These are phyloP conservation scores for Druceiella hillmani DNA, from an alignment of 2,888 invertebrate genomes.

Conservation along the genomic window DNA sequence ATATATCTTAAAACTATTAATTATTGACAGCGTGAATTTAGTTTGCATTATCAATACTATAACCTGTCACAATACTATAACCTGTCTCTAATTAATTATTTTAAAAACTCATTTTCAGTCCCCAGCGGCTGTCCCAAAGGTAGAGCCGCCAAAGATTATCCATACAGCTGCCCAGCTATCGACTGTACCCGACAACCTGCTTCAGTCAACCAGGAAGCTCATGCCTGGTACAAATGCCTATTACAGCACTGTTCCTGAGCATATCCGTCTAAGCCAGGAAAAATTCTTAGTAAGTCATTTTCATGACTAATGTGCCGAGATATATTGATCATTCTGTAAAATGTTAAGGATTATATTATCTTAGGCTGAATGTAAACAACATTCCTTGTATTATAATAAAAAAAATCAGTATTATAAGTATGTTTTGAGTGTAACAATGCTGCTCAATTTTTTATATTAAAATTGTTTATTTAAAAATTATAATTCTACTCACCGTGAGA, in stretches of 20 bases:
- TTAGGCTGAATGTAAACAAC: no score
- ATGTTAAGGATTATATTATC: no score
- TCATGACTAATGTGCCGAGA: no score
- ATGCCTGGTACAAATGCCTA: constrained; percentile 44
- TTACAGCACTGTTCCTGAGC: constrained; percentile 35
- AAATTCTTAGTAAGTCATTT: constrained; percentile 45
- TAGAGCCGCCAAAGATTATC: constrained; percentile 37
- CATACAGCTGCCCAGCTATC: constrained; percentile 41
- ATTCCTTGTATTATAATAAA: no score
- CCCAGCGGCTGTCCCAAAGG: constrained; percentile 44
- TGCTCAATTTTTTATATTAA: constrained; percentile 3
- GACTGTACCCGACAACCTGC: constrained; percentile 35
- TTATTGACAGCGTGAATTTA: no score
- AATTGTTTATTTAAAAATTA: constrained; percentile 2
- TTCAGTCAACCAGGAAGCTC: constrained; percentile 32
- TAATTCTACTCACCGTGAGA: constrained; percentile 1
- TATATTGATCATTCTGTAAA: no score
- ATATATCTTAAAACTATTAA: no score
- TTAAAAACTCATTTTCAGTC: no score
- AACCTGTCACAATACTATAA: no score
- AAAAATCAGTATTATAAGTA: not conserved
- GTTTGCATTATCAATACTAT: no score
- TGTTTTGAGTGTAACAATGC: not conserved
- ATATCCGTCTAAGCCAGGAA: constrained; percentile 35
- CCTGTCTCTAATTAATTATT: no score